Percentiles rank a stretch among this genome's conserved stretches.
These are phyloP conservation scores for Oscheius sp. DNA, from an alignment of 2,888 invertebrate species.

Conservation along the genomic window DNA sequence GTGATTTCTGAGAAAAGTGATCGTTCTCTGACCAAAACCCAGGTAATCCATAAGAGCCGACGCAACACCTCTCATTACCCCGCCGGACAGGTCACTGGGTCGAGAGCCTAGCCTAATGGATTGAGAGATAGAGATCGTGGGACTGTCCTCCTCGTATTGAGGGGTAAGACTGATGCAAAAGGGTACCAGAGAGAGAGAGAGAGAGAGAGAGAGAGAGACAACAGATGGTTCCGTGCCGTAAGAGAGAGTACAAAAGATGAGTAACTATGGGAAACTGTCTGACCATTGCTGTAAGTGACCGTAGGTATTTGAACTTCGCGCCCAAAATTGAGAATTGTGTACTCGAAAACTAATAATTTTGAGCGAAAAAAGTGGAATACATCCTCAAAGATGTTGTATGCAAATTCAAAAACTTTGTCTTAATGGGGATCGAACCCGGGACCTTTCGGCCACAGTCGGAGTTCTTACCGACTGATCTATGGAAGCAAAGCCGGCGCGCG, in stretches of 20 bases:
- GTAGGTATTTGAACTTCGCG: no score
- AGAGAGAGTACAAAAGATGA: not conserved
- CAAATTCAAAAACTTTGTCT: no score
- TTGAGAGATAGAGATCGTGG: not conserved
- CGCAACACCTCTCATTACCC: slow-evolving; percentile 17
- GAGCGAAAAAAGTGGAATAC: no score
- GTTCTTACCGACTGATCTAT: no score
- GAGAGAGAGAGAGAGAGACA: not conserved
- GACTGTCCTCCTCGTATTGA: not conserved
- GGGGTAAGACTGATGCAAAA: not conserved
- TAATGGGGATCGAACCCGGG: no score
- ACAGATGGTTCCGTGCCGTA: slow-evolving; percentile 5
- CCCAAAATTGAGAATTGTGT: no score
- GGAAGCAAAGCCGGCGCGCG: no score
- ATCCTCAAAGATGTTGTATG: no score
- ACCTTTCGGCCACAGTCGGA: no score
- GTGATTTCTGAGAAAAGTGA: not conserved
- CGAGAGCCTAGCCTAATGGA: slow-evolving; percentile 9
- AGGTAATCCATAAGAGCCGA: slow-evolving; percentile 14
- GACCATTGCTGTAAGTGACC: no score
- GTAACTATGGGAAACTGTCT: not conserved
- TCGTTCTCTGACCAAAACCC: not conserved
- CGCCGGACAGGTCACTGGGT: slow-evolving; percentile 19
- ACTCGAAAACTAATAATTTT: no score
- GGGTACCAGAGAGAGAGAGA: not conserved